Conservation (phyloP, 2,888 invertebrate genomes). For the Noctua janthe region DNA sequence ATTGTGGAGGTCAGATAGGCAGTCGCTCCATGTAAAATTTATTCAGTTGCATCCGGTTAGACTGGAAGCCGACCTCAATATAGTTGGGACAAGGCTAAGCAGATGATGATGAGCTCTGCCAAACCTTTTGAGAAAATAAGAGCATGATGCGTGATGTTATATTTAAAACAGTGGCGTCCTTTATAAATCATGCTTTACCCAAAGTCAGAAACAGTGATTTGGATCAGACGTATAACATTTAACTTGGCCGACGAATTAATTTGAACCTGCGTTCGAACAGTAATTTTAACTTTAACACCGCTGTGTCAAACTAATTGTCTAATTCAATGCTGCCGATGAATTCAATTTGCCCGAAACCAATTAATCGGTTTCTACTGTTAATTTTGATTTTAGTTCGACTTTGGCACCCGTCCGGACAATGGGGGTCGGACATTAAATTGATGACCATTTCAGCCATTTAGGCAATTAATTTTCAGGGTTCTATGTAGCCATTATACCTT, state of each 20-base stretch:
- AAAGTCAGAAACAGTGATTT: constrained; percentile 24
- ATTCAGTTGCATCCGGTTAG: too few relatives aligned
- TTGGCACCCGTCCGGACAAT: constrained; percentile 47
- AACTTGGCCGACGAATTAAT: constrained; percentile 35
- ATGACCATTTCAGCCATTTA: constrained; percentile 57
- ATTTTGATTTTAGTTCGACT: constrained; percentile 56
- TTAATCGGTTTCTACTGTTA: constrained; percentile 63
- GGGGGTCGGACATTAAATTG: constrained; percentile 50
- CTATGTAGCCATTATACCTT: constrained; percentile 31
- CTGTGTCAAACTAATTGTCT: constrained; percentile 52
- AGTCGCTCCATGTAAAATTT: too few relatives aligned
- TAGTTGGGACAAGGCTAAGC: too few relatives aligned
- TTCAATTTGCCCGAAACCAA: constrained; percentile 58
- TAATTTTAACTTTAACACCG: constrained; percentile 34
- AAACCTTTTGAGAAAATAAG: background rate
- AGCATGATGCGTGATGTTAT: background rate
- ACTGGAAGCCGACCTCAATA: too few relatives aligned
- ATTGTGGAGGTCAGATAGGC: too few relatives aligned
- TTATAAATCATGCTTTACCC: background rate
- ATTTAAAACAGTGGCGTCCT: background rate
- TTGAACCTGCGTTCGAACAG: constrained; percentile 28
- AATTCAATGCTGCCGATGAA: constrained; percentile 37
- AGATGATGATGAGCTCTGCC: background rate
- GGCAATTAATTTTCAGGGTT: constrained; percentile 54
- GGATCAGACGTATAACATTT: constrained; percentile 27